Evolutionary conservation across 2,797 vertebrate species (phyloP), one percentile per base, ranked within the genome.

Genomic region (Macrochelys suwanniensis): DNA sequence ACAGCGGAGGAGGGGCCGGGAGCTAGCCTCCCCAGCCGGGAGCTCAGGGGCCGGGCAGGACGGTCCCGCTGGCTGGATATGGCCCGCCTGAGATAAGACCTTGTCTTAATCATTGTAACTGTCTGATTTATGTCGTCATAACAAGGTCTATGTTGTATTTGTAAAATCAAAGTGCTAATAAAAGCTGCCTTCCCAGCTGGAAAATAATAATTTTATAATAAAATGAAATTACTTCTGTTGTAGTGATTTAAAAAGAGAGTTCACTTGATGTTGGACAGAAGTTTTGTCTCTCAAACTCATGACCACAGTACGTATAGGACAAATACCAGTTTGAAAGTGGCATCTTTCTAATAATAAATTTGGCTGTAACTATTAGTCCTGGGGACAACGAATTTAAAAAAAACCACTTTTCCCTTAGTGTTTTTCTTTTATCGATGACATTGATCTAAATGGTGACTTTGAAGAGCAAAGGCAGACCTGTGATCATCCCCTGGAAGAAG

Each of bases 281-380:
- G 50, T 95, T 96, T 98, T 98, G 97, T 97, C 97, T 98, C 98
- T 95, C 97, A 95, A 68, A 19, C 90, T 84, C 6, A 6, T 90
- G 91, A 94, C 87, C 85, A 87, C 95, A 93, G 85, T 96, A 94
- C 96, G 94, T 93, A 93, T 87, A 94, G 65, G 88, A 96, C 94
- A 91, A 92, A 96, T 97, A 94, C 94, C 90, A 89, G 59, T 68
- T 89, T 78, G 90, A 92, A 91, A 65, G 84, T 89, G 0, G 0
- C 92, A 92, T 94, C 90, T 94, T 51, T 89, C 85, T 81, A 13
- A 25, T 65, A 80, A 90, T 95, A 89, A 94, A 82, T 96, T 96
- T 96, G 80, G 54, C 7, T 95, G 37, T 56, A 81, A 68, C 88
- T 84, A 7, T 51, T 59, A 92, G 90, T 89, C 90, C 94, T 92